Evolutionary conservation across 35 echinoderm and acorn worm genomes (phyloP).

Genomic region (Ophioderma brevispina): DNA sequence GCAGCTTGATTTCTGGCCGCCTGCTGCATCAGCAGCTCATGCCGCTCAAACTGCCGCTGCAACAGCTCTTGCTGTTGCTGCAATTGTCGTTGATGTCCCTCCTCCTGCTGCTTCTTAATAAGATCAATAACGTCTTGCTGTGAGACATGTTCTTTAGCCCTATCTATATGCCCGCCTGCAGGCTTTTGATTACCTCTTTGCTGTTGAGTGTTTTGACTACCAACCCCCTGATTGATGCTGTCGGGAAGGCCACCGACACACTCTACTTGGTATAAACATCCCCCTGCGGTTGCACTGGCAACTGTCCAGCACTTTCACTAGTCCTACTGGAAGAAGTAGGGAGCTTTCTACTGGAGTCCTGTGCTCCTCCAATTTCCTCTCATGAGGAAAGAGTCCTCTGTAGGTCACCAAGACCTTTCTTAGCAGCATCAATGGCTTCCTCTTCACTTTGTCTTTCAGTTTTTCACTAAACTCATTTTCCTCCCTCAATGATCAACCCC

Average conservation of each 20-base stretch:
- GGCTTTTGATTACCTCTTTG: not conserved
- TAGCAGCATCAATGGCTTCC: not conserved
- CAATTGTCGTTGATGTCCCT: not conserved
- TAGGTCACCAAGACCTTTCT: not conserved
- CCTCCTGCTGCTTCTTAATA: not conserved
- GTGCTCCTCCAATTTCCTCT: not conserved
- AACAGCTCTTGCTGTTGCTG: conserved; percentile 17
- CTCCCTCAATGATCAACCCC: not conserved
- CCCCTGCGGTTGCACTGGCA: not conserved
- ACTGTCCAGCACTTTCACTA: too few species aligned
- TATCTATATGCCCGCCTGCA: not conserved
- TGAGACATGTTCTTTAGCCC: not conserved
- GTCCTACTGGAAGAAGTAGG: not conserved
- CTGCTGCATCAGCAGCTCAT: conserved; percentile 16
- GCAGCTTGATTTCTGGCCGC: not conserved
- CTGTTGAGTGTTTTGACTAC: not conserved
- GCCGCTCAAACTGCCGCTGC: conserved; percentile 27
- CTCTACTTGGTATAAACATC: not conserved
- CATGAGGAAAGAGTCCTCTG: not conserved
- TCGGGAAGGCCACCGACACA: not conserved
- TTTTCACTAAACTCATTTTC: not conserved
- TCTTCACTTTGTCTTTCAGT: not conserved
- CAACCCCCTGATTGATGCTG: not conserved
- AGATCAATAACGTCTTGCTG: not conserved
- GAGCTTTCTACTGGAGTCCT: not conserved